Conservation (phyloP, 2,888 invertebrate species). For the Heliconius charithonia region DNA sequence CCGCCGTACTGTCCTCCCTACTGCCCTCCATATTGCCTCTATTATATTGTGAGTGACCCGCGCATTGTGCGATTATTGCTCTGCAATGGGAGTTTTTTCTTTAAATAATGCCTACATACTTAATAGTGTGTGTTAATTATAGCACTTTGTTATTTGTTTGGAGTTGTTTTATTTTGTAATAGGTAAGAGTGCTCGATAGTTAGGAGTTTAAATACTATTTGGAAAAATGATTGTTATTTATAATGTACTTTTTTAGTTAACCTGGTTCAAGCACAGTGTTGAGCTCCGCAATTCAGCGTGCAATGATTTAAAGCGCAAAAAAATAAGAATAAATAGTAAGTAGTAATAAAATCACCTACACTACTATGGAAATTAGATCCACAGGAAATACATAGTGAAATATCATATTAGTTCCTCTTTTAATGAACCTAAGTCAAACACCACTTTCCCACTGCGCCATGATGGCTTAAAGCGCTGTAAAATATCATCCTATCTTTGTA, state of each 20-base stretch:
- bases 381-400: too few relatives aligned
- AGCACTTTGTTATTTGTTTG: neutral
- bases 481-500: constrained; percentile 10
- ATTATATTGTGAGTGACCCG: constrained; percentile 10
- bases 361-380: too few relatives aligned
- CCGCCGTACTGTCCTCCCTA: neutral
- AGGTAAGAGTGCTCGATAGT: neutral
- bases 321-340: too few relatives aligned
- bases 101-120: neutral
- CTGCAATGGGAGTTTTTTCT: neutral
- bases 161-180: neutral
- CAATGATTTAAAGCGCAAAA: too few relatives aligned
- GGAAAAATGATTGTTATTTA: too few relatives aligned
- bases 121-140: neutral
- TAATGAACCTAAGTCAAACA: neutral
- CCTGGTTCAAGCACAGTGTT: too few relatives aligned
- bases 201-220: too few relatives aligned
- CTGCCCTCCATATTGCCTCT: neutral
- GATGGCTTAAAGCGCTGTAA: neutral
- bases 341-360: too few relatives aligned
- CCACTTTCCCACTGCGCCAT: neutral
- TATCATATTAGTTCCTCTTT: too few relatives aligned
- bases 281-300: too few relatives aligned
- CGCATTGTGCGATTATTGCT: constrained; percentile 2
- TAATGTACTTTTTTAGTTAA: too few relatives aligned